phyloP scores from a whole-genome alignment of 2,888 invertebrate genomes.

The Apodemia duryi region DNA sequence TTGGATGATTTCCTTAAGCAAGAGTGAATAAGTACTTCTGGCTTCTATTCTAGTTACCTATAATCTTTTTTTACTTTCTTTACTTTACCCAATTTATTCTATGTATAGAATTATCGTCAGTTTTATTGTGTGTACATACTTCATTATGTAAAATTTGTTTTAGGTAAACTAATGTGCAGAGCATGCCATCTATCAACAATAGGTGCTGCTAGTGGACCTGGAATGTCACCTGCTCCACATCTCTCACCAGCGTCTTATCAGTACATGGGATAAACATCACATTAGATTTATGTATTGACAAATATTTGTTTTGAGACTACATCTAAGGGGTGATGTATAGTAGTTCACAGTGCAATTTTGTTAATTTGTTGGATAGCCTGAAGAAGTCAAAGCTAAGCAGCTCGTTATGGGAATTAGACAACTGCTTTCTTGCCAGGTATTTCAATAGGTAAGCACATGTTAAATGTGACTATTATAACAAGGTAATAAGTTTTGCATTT shows the following conservation, averaged over 20 bases:
- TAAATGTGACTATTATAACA: not conserved
- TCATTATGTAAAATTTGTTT: constrained; percentile 23
- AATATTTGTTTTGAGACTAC: not conserved
- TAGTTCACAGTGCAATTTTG: not conserved
- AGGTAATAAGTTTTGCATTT: not conserved
- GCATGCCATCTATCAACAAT: constrained; percentile 94
- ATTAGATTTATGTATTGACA: not conserved
- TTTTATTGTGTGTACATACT: not conserved
- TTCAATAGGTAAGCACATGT: not conserved
- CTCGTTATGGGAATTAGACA: not conserved
- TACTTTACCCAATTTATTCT: not conserved
- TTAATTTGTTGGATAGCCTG: not conserved
- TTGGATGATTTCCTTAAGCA: too few species aligned
- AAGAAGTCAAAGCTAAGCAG: not conserved
- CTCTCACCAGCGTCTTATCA: constrained; percentile 91
- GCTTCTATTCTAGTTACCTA: too few species aligned
- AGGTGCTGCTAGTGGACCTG: constrained; percentile 82
- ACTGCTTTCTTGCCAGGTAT: not conserved
- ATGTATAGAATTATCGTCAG: not conserved
- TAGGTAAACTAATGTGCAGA: constrained; percentile 94
- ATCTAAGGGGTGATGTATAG: not conserved
- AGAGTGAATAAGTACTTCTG: too few species aligned
- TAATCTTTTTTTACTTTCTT: not conserved
- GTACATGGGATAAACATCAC: constrained; percentile 84
- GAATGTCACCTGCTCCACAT: constrained; percentile 88